Conservation (phyloP, 1,140 invertebrate species). For the Diuraphis noxia region DNA sequence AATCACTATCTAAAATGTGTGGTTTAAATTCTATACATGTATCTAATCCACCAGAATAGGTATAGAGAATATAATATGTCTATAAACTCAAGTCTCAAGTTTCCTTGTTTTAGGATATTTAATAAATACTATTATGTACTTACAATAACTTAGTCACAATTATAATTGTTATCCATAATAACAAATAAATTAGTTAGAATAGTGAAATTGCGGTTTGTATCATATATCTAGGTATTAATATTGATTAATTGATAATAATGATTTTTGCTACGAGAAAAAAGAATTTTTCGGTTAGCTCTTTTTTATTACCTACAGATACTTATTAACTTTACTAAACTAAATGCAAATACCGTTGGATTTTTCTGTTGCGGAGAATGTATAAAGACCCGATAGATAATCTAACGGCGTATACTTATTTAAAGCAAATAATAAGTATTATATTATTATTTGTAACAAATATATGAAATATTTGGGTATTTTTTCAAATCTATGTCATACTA, state of each 20-base stretch:
- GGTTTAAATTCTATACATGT: not conserved
- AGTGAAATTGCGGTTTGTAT: not conserved
- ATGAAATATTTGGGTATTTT: not conserved
- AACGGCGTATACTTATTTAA: not conserved
- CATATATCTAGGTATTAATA: not conserved
- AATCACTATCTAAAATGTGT: not conserved
- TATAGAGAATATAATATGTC: not conserved
- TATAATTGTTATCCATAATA: too few species aligned
- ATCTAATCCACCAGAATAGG: not conserved
- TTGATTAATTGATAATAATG: not conserved
- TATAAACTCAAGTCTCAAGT: not conserved
- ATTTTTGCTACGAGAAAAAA: not conserved
- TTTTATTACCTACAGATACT: not conserved
- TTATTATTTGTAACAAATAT: not conserved
- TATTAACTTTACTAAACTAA: not conserved
- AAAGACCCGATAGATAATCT: slow-evolving; percentile 25
- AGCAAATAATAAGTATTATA: not conserved
- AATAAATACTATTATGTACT: not conserved
- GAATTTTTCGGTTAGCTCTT: not conserved
- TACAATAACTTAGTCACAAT: too few species aligned
- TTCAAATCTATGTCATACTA: not conserved
- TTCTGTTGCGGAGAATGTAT: slow-evolving; percentile 23
- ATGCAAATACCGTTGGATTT: not conserved
- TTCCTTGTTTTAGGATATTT: not conserved
- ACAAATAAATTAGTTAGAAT: not conserved